Conservation (phyloP, 2,113 vertebrate species). For the Boulengeromyrus knoepffleri region DNA sequence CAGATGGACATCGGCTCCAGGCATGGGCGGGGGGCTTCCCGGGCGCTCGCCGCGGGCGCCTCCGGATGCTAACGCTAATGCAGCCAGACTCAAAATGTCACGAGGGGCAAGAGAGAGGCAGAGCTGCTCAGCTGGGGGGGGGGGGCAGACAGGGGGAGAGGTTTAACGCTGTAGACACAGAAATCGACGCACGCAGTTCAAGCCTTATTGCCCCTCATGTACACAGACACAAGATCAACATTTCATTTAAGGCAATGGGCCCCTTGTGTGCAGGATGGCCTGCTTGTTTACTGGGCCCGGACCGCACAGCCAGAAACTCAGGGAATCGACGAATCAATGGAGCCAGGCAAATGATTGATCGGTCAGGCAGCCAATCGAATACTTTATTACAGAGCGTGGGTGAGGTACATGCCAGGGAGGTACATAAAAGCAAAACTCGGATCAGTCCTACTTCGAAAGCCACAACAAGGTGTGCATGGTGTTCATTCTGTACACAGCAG, state of each 20-base stretch:
- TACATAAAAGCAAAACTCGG: background rate
- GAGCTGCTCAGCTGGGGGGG: background rate
- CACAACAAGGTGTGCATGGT: no score
- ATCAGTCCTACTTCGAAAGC: no score
- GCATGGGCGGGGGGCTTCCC: background rate
- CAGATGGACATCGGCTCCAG: conserved; percentile 15
- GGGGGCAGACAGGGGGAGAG: background rate
- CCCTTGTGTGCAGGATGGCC: background rate
- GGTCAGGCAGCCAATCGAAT: background rate
- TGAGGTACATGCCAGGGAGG: background rate
- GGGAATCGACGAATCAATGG: background rate
- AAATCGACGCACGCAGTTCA: background rate
- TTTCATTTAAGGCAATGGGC: background rate
- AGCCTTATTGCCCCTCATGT: background rate
- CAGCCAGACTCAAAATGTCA: background rate
- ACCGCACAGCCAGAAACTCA: background rate
- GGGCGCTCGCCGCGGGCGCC: background rate
- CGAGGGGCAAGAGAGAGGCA: background rate
- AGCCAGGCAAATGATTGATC: background rate
- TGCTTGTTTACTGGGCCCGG: background rate
- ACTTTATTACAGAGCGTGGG: background rate
- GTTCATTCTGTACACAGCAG: no score
- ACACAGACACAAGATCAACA: background rate
- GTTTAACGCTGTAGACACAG: background rate
- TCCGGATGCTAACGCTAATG: background rate